Percentiles rank a stretch among this genome's conserved stretches.
phyloP scores from a whole-genome alignment of 2,888 invertebrate species.

The Lamellibrachia columna region DNA sequence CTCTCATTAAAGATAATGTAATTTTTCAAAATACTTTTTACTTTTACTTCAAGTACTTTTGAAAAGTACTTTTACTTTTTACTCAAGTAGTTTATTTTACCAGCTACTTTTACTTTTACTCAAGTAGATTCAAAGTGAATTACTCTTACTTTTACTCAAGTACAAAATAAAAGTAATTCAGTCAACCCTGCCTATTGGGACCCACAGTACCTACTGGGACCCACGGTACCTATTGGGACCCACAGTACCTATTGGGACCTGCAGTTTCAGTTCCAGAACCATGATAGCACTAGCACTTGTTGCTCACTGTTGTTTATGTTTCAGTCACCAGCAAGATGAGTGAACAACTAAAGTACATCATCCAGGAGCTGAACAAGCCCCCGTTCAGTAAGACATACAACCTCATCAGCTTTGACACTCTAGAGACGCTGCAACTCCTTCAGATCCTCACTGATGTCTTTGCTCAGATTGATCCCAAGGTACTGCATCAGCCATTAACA shows the following conservation, averaged over 20 bases:
- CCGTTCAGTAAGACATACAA: slow-evolving; percentile 80
- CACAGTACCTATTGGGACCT: not conserved
- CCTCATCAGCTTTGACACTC: slow-evolving; percentile 84
- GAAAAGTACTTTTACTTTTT: no score
- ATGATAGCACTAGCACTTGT: not conserved
- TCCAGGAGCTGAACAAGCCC: slow-evolving; percentile 78
- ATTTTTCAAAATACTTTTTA: no score
- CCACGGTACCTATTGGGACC: no score
- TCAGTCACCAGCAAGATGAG: slow-evolving; percentile 56
- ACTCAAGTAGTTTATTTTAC: no score
- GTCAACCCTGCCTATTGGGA: no score
- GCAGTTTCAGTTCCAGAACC: not conserved
- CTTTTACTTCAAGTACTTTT: no score
- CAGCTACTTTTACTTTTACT: no score
- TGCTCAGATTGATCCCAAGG: slow-evolving; percentile 75
- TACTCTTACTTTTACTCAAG: no score
- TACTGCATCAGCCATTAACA: slow-evolving; percentile 40
- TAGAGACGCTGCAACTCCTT: slow-evolving; percentile 79
- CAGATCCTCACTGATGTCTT: slow-evolving; percentile 83
- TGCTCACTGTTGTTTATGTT: not conserved
- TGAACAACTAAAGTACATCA: slow-evolving; percentile 69
- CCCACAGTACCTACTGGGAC: no score
- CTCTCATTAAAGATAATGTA: no score
- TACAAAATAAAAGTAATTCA: no score
- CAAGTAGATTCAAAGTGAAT: no score